Evolutionary conservation across 2,113 vertebrate species (phyloP).

Genomic region (Vulpes vulpes): DNA sequence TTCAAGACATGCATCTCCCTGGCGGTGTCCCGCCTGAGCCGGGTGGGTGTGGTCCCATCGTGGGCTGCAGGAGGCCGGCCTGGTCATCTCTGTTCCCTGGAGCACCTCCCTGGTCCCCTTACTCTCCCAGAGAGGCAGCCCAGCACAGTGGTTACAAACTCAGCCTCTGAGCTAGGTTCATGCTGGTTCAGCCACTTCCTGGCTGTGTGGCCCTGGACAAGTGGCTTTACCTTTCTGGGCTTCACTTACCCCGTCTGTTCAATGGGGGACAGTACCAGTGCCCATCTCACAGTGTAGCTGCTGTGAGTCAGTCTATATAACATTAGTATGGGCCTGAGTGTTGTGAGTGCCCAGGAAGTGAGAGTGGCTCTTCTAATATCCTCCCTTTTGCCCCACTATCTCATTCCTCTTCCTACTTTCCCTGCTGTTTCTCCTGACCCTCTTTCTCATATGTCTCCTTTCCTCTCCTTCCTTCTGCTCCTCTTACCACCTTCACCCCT

Average conservation of each 20-base stretch:
- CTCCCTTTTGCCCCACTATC: no score
- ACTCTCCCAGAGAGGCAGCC: neutral
- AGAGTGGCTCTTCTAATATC: neutral
- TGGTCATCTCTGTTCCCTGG: accelerated
- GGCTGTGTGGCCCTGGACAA: neutral
- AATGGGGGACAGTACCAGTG: accelerated
- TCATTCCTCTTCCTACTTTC: neutral
- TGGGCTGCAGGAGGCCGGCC: neutral
- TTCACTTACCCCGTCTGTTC: neutral
- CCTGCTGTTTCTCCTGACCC: neutral
- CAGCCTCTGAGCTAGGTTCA: neutral
- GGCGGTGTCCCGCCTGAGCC: slow-evolving; percentile 94
- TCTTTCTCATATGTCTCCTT: neutral
- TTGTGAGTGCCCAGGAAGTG: neutral
- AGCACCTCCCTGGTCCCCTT: neutral
- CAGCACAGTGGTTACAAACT: neutral
- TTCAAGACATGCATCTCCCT: slow-evolving; percentile 96
- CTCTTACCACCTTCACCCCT: neutral
- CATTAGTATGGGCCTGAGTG: accelerated
- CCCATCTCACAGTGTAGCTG: neutral
- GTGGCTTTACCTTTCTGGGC: neutral
- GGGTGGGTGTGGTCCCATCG: slow-evolving; percentile 87
- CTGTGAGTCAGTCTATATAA: neutral
- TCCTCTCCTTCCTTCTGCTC: neutral
- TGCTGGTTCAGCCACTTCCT: neutral